Conservation (phyloP, 53 echinoderm and acorn worm genomes). For the Paelopatides confundens region DNA sequence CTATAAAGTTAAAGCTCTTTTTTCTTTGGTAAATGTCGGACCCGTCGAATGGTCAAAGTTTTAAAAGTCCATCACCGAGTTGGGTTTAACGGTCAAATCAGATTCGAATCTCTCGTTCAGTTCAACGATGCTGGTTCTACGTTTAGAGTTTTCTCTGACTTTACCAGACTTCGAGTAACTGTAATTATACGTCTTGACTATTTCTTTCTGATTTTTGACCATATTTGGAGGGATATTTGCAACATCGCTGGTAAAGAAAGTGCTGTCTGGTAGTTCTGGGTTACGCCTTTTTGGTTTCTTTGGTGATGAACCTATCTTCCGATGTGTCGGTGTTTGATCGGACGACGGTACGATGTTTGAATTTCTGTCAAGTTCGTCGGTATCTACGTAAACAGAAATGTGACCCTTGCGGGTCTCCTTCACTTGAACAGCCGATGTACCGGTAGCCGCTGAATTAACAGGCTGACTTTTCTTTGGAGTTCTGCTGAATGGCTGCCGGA, state of each 20-base stretch:
- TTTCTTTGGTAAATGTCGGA: no score
- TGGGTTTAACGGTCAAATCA: not conserved
- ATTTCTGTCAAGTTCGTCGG: not conserved
- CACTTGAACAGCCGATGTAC: slow-evolving; percentile 24
- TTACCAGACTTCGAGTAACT: slow-evolving; percentile 31
- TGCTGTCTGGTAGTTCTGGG: slow-evolving; percentile 1
- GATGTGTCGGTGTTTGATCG: not conserved
- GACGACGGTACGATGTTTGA: not conserved
- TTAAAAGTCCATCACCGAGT: slow-evolving; percentile 12
- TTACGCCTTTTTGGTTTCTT: not conserved
- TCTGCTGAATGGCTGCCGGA: not conserved
- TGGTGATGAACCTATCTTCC: not conserved
- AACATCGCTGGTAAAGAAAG: slow-evolving; percentile 14
- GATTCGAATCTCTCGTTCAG: not conserved
- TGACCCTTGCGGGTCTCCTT: slow-evolving; percentile 41
- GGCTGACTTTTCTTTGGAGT: not conserved
- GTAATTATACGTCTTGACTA: slow-evolving; percentile 15
- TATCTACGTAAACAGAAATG: slow-evolving; percentile 7
- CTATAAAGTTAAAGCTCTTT: no score
- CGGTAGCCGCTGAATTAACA: slow-evolving; percentile 14
- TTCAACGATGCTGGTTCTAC: slow-evolving; percentile 1
- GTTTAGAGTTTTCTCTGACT: slow-evolving; percentile 6
- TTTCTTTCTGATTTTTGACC: slow-evolving; percentile 5
- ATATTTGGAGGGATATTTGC: slow-evolving; percentile 16
- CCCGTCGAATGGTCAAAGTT: no score